phyloP scores from a whole-genome alignment of 2,888 invertebrate genomes.

The Malthinus seriepunctatus region DNA sequence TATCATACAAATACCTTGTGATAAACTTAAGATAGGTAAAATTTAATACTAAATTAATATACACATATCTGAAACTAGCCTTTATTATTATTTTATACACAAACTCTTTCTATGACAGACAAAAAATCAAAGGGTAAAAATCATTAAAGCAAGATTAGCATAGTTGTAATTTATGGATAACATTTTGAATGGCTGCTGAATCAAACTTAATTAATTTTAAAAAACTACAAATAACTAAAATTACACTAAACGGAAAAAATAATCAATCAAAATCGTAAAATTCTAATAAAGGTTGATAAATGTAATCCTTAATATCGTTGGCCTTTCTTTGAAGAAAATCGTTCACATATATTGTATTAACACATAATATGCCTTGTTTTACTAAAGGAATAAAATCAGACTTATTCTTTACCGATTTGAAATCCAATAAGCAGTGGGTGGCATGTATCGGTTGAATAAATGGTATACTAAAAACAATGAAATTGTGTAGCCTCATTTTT shows the following conservation, averaged over 20 bases:
- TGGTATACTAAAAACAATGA: constrained; percentile 56
- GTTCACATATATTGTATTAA: constrained; percentile 48
- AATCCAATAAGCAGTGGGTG: constrained; percentile 75
- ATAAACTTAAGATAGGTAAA: no score
- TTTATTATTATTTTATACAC: no score
- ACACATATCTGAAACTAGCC: no score
- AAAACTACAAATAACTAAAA: no score
- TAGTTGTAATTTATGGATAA: no score
- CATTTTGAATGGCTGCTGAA: no score
- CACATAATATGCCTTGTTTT: constrained; percentile 48
- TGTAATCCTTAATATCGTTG: constrained; percentile 44
- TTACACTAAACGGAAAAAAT: background rate
- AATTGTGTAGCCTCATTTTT: background rate
- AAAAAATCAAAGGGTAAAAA: no score
- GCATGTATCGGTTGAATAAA: constrained; percentile 60
- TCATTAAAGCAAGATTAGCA: no score
- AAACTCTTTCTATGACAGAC: no score
- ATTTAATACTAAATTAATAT: no score
- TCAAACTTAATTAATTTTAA: no score
- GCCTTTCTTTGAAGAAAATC: constrained; percentile 44
- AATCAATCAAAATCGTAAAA: constrained; percentile 33
- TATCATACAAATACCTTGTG: no score
- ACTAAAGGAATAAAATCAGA: constrained; percentile 46
- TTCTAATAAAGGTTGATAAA: constrained; percentile 42
- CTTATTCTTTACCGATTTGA: constrained; percentile 46